A percentile compares a stretch with the other conserved stretches of the same genome.
These are phyloP conservation scores for Nerophis ophidion DNA, from an alignment of 2,113 vertebrate genomes.

Conservation along the genomic window DNA sequence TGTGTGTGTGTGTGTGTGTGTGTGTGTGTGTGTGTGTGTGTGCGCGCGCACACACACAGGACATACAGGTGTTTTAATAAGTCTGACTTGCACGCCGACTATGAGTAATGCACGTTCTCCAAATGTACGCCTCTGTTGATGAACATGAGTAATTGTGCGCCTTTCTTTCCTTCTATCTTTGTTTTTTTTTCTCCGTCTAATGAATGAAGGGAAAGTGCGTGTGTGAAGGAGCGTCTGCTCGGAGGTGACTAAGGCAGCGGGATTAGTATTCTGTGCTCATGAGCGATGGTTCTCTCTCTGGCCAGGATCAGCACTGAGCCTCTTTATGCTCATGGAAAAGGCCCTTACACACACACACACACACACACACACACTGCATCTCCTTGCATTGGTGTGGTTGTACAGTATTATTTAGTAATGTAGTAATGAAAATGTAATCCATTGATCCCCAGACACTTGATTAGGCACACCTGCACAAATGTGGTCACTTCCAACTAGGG, in stretches of 20 bases:
- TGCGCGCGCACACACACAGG: conserved; percentile 4
- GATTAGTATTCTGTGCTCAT: conserved; percentile 68
- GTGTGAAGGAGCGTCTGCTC: conserved; percentile 17
- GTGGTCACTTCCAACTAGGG: no score
- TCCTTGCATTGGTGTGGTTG: conserved; percentile 39
- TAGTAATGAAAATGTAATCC: conserved; percentile 44
- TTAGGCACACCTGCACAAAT: not conserved
- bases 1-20: no score
- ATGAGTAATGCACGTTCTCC: conserved; percentile 17
- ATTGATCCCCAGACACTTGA: conserved; percentile 11
- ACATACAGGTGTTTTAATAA: conserved; percentile 54
- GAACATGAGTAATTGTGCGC: conserved; percentile 34
- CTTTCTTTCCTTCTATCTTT: not conserved
- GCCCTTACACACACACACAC: conserved; percentile 24
- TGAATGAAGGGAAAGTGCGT: conserved; percentile 23
- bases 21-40: no score
- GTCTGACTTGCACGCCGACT: conserved; percentile 11
- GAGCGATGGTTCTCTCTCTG: conserved; percentile 48
- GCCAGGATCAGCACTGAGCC: conserved; percentile 60
- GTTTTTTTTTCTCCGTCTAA: conserved; percentile 14
- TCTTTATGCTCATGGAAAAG: conserved; percentile 60
- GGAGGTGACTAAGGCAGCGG: conserved; percentile 47
- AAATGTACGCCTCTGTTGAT: not conserved
- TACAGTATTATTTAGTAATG: conserved; percentile 43
- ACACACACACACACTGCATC: conserved; percentile 42